These are phyloP conservation scores for Archaeoteleia sp. DNA, from an alignment of 2,888 invertebrate genomes.

Conservation along the genomic window DNA sequence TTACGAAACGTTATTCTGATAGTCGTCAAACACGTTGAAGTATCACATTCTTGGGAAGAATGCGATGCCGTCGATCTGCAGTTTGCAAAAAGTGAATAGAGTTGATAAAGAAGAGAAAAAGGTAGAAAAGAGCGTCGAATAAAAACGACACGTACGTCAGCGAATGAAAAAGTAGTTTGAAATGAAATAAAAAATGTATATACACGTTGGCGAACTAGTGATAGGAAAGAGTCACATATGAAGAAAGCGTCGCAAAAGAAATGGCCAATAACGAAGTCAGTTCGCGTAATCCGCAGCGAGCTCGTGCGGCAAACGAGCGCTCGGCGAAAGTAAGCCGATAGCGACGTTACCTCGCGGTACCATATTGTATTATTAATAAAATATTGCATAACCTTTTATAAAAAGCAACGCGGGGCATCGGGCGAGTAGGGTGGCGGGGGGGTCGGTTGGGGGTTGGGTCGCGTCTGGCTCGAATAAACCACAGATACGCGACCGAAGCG, in stretches of 20 bases:
- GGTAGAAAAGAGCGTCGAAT: slow-evolving; percentile 23
- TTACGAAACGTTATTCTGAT: too few species aligned
- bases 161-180: slow-evolving; percentile 25
- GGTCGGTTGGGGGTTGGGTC: slow-evolving; percentile 54
- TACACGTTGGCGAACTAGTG: slow-evolving; percentile 2
- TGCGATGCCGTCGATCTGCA: too few species aligned
- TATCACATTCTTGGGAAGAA: too few species aligned
- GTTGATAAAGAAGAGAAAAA: too few species aligned
- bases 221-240: slow-evolving; percentile 30
- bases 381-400: slow-evolving; percentile 69
- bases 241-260: slow-evolving; percentile 36
- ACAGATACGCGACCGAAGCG: slow-evolving; percentile 68
- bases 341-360: slow-evolving; percentile 38
- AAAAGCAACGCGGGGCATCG: slow-evolving; percentile 55
- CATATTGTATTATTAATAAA: slow-evolving; percentile 70
- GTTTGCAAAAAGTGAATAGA: too few species aligned
- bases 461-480: slow-evolving; percentile 70
- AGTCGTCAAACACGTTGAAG: too few species aligned
- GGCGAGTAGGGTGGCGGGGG: too few species aligned
- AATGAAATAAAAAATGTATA: slow-evolving; percentile 23
- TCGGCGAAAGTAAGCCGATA: slow-evolving; percentile 55
- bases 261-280: slow-evolving; percentile 46
- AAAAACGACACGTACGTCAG: slow-evolving; percentile 18
- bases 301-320: slow-evolving; percentile 35
- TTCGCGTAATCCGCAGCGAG: slow-evolving; percentile 41